These are phyloP conservation scores for Trichopria drosophilae DNA, from an alignment of 2,888 invertebrate species.

Conservation along the genomic window DNA sequence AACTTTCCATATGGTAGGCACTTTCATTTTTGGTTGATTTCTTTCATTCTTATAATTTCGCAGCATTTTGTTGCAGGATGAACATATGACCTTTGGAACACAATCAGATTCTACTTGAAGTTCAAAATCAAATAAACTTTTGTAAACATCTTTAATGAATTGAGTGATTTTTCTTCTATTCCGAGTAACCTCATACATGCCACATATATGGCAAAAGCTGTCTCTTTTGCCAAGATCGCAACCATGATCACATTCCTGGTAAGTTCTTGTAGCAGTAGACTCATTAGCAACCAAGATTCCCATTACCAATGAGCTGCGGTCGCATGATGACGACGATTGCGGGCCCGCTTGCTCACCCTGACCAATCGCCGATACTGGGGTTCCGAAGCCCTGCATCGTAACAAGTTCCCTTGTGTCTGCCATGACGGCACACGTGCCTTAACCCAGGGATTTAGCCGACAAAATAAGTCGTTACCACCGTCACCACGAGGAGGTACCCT, in stretches of 20 bases:
- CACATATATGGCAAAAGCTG: conserved; percentile 11
- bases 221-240: not conserved
- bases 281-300: not conserved
- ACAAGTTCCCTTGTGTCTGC: not conserved
- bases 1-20: no score
- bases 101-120: no score
- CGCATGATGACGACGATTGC: conserved; percentile 31
- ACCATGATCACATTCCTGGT: no score
- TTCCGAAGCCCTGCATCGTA: conserved; percentile 2
- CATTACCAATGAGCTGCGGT: conserved; percentile 9
- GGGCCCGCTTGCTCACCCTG: conserved; percentile 7
- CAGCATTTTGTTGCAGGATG: no score
- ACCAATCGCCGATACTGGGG: conserved; percentile 8
- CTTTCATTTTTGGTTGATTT: no score
- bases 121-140: no score
- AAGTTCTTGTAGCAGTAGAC: conserved; percentile 2
- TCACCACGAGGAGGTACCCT: conserved; percentile 9
- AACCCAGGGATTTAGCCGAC: not conserved
- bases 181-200: conserved; percentile 6
- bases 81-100: no score
- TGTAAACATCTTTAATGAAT: no score
- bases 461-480: no score
- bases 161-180: no score
- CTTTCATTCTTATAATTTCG: no score
- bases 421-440: conserved; percentile 10